A percentile compares a stretch with the other conserved stretches of the same genome.
These are phyloP conservation scores for Penaeus japonicus DNA, from an alignment of 1,140 invertebrate genomes.

Conservation along the genomic window DNA sequence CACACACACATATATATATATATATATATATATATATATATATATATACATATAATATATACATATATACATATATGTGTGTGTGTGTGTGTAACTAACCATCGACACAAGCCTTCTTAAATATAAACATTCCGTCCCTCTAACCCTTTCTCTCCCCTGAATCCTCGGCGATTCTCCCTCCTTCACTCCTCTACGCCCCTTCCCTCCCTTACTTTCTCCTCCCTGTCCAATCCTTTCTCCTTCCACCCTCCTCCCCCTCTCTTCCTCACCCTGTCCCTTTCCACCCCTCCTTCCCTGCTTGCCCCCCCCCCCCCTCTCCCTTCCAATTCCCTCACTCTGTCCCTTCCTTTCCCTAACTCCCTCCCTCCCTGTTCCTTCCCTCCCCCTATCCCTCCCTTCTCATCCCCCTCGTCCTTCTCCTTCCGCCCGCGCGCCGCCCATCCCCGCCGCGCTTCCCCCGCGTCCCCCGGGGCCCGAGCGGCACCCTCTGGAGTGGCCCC, in stretches of 20 bases:
- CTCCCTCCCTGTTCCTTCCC: background rate
- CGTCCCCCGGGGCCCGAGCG: background rate
- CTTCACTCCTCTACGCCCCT: no score
- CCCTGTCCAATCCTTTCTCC: background rate
- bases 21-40: background rate
- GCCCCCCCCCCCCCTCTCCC: background rate
- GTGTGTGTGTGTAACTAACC: no score
- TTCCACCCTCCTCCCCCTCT: background rate
- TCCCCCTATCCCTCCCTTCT: background rate
- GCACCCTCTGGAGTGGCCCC: background rate
- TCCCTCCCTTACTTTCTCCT: background rate
- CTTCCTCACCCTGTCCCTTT: no score
- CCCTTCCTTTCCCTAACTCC: background rate
- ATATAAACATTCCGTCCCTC: no score
- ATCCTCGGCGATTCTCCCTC: background rate
- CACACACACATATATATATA: background rate
- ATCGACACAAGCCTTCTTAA: no score
- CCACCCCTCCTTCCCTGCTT: background rate
- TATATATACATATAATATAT: no score
- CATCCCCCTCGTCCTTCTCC: background rate
- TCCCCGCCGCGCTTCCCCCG: background rate
- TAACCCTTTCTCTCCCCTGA: background rate
- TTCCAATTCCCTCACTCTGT: background rate
- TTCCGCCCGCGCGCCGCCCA: background rate
- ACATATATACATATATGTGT: no score